Evolutionary conservation across 2,888 invertebrate species (phyloP).

Genomic region (Adelognathus sp.): DNA sequence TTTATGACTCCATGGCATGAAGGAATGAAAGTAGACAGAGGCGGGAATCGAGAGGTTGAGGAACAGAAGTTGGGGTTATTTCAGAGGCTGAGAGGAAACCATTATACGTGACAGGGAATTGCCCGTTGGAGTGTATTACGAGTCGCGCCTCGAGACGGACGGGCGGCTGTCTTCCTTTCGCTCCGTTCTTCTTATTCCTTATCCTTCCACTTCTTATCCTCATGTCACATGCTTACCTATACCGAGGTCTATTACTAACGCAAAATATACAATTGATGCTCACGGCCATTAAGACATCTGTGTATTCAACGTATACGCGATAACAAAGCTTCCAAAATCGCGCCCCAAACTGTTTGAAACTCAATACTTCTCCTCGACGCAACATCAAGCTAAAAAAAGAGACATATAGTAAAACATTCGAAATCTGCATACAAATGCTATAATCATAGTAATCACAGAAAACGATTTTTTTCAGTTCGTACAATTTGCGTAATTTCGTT

Average conservation of each 20-base stretch:
- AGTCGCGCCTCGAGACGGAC: conserved; percentile 73
- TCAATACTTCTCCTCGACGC: not conserved
- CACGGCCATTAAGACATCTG: not conserved
- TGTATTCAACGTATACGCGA: not conserved
- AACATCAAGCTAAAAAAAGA: not conserved
- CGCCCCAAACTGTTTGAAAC: not conserved
- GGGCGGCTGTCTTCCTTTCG: conserved; percentile 61
- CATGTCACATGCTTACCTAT: conserved; percentile 3
- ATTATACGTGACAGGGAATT: conserved; percentile 74
- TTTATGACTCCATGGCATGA: not conserved
- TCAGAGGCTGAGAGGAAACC: conserved; percentile 65
- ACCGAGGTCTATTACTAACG: not conserved
- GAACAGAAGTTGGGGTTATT: conserved; percentile 22
- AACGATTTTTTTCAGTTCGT: too few species aligned
- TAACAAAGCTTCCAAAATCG: not conserved
- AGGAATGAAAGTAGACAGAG: conserved; percentile 19
- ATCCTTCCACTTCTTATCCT: conserved; percentile 9
- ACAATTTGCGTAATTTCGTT: too few species aligned
- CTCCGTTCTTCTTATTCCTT: conserved; percentile 10
- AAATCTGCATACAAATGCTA: too few species aligned
- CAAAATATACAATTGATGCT: not conserved
- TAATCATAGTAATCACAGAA: too few species aligned
- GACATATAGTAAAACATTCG: not conserved
- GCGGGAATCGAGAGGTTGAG: conserved; percentile 16
- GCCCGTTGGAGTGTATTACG: conserved; percentile 71